Evolutionary conservation across 2,113 vertebrate genomes (phyloP), one percentile per base, ranked within the genome.

Genomic region (Meleagris gallopavo): DNA sequence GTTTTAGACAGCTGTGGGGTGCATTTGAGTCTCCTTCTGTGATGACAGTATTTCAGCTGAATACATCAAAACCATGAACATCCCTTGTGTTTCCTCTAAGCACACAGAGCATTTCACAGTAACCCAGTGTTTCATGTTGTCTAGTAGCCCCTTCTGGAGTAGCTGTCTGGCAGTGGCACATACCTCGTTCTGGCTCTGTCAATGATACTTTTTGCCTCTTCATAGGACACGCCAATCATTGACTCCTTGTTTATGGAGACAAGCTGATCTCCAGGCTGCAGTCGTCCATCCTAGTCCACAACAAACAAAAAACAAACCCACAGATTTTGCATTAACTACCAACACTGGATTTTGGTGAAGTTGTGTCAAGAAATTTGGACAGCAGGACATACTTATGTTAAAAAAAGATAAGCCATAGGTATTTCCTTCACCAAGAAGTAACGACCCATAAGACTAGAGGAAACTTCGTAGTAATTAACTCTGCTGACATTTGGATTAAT

Each of bases 181-280:
- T 97, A 99, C 99, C 99, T 99, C 89, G 98, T 96, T 30, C 98
- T 99, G 93, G 98, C 98, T 87, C 97, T 98, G 19, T 94, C 97
- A 90, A 99, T 97, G 95, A 99, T 97, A 94, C 95, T 98, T 96
- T 98, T 97, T 40, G 99, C 99, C 95, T 99, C 99, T 96, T 99
- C 99, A 48, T 98, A 98, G 41, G 98, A 99, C 72, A 99, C 98
- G 17, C 99, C 99, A 67, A 99, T 98, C 97, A 99, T 95, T 19
- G 99, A 99, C 95, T 99, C 99, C 86, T 98, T 99, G 97, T 99
- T 99, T 91, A 99, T 96, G 73, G 99, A 99, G 69, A 99, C 98
- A 55, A 99, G 98, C 90, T 99, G 99, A 96, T 99, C 99, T 52
- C 99, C 99, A 30, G 98, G 97, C 86, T 98, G 98, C 94, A 99